phyloP scores from a whole-genome alignment of 2,797 vertebrate species.

The Dryobates pubescens region DNA sequence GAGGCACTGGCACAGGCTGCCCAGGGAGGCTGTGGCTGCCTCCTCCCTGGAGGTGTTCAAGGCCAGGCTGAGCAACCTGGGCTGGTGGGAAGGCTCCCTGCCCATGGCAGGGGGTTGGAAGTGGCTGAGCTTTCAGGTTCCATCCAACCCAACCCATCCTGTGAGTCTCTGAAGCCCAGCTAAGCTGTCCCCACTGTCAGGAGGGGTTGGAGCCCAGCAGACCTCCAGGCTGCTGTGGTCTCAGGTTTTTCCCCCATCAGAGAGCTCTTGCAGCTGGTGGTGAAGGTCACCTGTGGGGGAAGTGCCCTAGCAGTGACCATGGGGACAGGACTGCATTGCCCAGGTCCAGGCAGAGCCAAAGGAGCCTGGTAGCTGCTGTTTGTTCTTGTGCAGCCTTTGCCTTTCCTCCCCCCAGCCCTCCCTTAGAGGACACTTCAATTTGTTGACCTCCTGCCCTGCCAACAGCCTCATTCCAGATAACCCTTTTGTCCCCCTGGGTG shows the following conservation, averaged over 20 bases:
- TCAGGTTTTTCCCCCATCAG: accelerated
- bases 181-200: background rate
- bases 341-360: background rate
- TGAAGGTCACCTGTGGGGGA: background rate
- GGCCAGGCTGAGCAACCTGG: too few species aligned
- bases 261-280: background rate
- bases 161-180: background rate
- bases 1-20: too few species aligned
- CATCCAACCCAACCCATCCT: too few species aligned
- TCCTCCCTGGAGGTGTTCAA: too few species aligned
- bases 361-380: background rate
- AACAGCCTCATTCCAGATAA: slow-evolving; percentile 2
- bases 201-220: accelerated
- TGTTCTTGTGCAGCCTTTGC: background rate
- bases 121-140: too few species aligned
- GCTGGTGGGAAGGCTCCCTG: too few species aligned
- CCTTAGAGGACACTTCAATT: background rate
- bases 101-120: too few species aligned
- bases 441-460: background rate
- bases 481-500: background rate
- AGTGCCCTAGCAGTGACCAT: accelerated
- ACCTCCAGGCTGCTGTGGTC: accelerated
- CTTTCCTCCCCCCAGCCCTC: background rate
- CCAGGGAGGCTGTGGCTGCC: too few species aligned
- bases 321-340: background rate